Conservation (phyloP, 2,113 vertebrate species). For the Rhineura floridana region DNA sequence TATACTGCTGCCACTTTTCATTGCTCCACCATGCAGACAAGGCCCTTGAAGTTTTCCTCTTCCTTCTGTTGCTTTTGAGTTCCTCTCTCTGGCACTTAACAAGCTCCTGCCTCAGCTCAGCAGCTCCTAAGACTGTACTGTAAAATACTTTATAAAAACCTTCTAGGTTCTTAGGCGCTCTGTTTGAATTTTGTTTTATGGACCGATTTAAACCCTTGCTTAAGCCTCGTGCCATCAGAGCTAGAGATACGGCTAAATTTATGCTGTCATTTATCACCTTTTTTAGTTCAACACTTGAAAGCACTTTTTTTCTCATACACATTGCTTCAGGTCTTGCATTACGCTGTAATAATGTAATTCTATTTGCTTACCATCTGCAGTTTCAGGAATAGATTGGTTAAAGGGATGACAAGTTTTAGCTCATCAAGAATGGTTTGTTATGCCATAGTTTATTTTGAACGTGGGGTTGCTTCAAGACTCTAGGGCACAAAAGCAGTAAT, state of each 20-base stretch:
- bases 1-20: neutral
- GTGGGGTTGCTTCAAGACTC: conserved; percentile 35
- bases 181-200: conserved; percentile 4
- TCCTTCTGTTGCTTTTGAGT: neutral
- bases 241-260: neutral
- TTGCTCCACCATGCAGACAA: neutral
- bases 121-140: neutral
- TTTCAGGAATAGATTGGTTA: conserved; percentile 19
- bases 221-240: neutral
- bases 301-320: conserved; percentile 17
- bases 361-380: conserved; percentile 29
- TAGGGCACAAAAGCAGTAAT: conserved; percentile 11
- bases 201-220: neutral
- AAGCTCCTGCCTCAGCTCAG: neutral
- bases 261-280: neutral
- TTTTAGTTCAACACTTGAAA: neutral
- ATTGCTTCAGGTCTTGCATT: conserved; percentile 24
- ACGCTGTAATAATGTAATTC: conserved; percentile 34
- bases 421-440: conserved; percentile 42
- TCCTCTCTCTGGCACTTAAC: neutral
- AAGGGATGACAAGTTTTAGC: conserved; percentile 31
- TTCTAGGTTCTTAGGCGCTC: neutral
- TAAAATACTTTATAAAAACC: conserved; percentile 4
- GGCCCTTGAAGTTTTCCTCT: neutral
- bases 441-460: conserved; percentile 21